phyloP scores from a whole-genome alignment of 2,113 vertebrate species.

The Anser cygnoides region DNA sequence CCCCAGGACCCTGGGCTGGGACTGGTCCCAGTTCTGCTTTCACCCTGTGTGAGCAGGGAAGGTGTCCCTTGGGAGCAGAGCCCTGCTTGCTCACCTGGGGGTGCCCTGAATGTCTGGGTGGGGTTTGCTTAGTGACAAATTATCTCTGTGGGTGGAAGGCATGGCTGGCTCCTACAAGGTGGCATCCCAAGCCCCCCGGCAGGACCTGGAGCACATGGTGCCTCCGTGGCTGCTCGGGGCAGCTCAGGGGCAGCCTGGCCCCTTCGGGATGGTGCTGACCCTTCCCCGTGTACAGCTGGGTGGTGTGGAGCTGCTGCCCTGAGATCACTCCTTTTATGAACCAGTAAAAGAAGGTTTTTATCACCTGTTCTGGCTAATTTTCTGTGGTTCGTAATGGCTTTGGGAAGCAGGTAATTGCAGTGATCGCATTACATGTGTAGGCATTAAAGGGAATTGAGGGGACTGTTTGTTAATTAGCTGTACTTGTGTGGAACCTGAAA shows the following conservation, averaged over 20 bases:
- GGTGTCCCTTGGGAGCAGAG: not conserved
- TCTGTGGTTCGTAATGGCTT: slow-evolving; percentile 42
- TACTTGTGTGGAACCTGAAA: slow-evolving; percentile 66
- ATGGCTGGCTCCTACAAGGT: accelerated
- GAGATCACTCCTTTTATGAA: slow-evolving; percentile 5
- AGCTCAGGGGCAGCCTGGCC: not conserved
- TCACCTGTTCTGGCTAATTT: slow-evolving; percentile 50
- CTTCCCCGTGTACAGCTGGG: not conserved
- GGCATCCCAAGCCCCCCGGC: accelerated
- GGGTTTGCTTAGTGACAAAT: not conserved
- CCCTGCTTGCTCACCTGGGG: not conserved
- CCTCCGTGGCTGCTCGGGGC: not conserved
- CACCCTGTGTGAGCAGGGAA: too few relatives aligned
- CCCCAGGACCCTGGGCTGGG: not conserved
- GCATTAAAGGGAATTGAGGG: slow-evolving; percentile 62
- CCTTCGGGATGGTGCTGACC: not conserved
- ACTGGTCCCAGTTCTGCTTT: not conserved
- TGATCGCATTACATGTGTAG: slow-evolving; percentile 40
- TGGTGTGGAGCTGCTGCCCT: not conserved
- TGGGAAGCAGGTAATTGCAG: slow-evolving; percentile 60
- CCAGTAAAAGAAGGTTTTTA: slow-evolving; percentile 27
- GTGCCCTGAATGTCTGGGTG: accelerated
- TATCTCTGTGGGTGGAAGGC: accelerated
- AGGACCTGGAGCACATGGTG: accelerated
- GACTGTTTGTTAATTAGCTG: slow-evolving; percentile 63